A percentile compares a stretch with the other conserved stretches of the same genome.
phyloP scores from a whole-genome alignment of 2,888 invertebrate species.

The Drosophila rubida region DNA sequence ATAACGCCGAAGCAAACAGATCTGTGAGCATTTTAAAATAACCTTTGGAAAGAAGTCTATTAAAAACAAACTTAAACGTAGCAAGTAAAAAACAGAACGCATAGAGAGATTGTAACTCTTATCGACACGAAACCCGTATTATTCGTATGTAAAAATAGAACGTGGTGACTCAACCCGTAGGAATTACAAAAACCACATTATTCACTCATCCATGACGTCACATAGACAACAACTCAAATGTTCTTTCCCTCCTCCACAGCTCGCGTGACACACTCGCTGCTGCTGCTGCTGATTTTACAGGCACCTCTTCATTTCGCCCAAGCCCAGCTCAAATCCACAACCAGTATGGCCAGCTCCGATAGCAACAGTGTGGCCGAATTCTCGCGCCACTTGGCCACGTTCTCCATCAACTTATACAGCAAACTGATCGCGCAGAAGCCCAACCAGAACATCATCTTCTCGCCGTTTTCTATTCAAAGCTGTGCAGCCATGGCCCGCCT shows the following conservation, averaged over 20 bases:
- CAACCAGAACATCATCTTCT: conserved; percentile 89
- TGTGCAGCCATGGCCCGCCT: conserved; percentile 90
- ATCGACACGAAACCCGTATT: conserved; percentile 4
- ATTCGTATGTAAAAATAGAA: conserved; percentile 17
- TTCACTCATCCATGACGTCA: conserved; percentile 16
- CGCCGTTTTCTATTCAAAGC: conserved; percentile 91
- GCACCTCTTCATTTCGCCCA: conserved; percentile 22
- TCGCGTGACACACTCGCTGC: conserved; percentile 45
- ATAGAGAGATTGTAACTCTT: not conserved
- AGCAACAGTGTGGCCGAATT: conserved; percentile 52
- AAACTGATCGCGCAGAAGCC: conserved; percentile 80
- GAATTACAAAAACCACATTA: conserved; percentile 65
- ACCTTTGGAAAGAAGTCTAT: not conserved
- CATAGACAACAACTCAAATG: not conserved
- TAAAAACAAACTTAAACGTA: conserved; percentile 10
- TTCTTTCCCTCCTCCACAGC: conserved; percentile 36
- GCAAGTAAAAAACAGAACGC: conserved; percentile 14
- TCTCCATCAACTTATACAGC: conserved; percentile 61
- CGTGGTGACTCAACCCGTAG: conserved; percentile 68
- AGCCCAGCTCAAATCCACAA: conserved; percentile 8
- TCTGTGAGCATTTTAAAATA: not conserved
- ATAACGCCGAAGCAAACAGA: conserved; percentile 19
- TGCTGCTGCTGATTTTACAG: conserved; percentile 40
- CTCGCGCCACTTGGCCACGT: conserved; percentile 60
- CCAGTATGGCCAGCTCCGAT: conserved; percentile 50